Evolutionary conservation across 2,113 vertebrate genomes (phyloP).

Genomic region (Misgurnus anguillicaudatus): DNA sequence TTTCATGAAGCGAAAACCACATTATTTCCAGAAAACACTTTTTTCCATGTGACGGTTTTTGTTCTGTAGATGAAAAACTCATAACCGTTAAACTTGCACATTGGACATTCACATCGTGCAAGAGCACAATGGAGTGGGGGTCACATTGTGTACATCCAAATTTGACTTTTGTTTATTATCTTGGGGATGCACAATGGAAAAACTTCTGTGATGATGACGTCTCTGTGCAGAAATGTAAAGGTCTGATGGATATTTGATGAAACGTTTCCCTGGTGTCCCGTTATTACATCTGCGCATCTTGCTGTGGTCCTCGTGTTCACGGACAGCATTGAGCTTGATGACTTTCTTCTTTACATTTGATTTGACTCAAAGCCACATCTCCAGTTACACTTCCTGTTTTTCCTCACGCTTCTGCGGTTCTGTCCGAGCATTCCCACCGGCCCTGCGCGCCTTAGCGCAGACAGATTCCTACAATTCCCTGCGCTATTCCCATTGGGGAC

Average conservation of each 20-base stretch:
- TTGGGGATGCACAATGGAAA: constrained; percentile 1
- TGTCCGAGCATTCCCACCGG: constrained; percentile 57
- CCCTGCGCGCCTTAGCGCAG: constrained; percentile 39
- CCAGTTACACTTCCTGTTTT: constrained; percentile 59
- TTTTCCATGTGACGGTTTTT: not conserved
- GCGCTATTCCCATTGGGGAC: constrained; percentile 54
- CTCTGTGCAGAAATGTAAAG: no score
- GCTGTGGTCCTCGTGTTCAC: not conserved
- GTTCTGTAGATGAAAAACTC: not conserved
- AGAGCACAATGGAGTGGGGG: not conserved
- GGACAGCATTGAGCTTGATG: not conserved
- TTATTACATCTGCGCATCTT: not conserved
- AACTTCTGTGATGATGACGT: not conserved
- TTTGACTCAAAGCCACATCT: constrained; percentile 47
- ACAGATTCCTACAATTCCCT: constrained; percentile 61
- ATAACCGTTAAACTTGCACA: not conserved
- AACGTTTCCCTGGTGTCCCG: not conserved
- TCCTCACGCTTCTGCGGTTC: constrained; percentile 53
- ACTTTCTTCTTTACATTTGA: constrained; percentile 10
- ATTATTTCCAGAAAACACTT: constrained; percentile 8
- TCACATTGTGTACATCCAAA: not conserved
- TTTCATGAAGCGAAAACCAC: constrained; percentile 13
- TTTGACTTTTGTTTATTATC: not conserved
- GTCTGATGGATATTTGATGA: no score
- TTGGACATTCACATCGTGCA: not conserved